These are phyloP conservation scores for Sycophaga agraensis DNA, from an alignment of 1,140 invertebrate genomes.

Conservation along the genomic window DNA sequence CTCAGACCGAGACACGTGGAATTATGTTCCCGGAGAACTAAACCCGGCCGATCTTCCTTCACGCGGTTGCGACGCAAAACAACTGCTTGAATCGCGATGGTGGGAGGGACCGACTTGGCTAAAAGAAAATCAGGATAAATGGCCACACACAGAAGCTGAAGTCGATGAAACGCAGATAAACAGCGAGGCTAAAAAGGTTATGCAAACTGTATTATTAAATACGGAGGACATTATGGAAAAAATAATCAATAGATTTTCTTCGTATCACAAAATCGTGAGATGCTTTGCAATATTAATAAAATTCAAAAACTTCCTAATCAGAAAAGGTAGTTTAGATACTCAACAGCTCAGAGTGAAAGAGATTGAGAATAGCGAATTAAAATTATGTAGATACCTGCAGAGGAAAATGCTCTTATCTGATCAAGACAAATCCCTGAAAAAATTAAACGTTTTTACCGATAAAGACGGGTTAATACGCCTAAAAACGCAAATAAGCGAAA, in stretches of 20 bases:
- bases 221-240: not conserved
- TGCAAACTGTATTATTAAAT: not conserved
- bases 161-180: conserved; percentile 29
- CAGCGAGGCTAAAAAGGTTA: conserved; percentile 22
- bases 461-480: conserved; percentile 31
- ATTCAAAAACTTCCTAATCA: conserved; percentile 29
- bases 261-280: conserved; percentile 32
- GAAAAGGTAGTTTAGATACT: not conserved
- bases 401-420: conserved; percentile 20
- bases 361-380: conserved; percentile 32
- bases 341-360: conserved; percentile 25
- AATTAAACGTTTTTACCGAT: not conserved
- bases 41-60: conserved; percentile 33
- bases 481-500: conserved; percentile 31
- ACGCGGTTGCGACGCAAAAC: conserved; percentile 36
- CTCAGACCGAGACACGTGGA: conserved; percentile 19
- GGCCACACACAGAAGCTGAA: conserved; percentile 26
- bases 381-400: conserved; percentile 30
- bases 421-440: conserved; percentile 16
- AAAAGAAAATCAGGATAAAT: conserved; percentile 20
- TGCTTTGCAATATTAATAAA: conserved; percentile 36
- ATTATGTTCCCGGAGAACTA: conserved; percentile 29
- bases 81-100: conserved; percentile 12
- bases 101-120: conserved; percentile 44
- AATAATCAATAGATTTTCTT: conserved; percentile 31